phyloP scores from a whole-genome alignment of 2,797 vertebrate species.

The Columba guinea region DNA sequence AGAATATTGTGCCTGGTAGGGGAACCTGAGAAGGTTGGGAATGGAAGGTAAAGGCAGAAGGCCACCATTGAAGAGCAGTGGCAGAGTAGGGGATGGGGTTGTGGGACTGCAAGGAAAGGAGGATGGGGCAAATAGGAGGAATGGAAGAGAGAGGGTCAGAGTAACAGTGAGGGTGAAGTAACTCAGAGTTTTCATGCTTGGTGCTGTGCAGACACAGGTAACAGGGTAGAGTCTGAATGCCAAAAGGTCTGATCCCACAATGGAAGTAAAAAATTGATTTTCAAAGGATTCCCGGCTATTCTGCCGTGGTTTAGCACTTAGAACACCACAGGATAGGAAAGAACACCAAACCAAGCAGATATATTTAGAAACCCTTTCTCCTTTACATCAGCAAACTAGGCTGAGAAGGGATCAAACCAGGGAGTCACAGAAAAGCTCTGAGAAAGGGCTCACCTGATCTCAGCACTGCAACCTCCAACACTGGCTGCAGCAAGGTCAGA shows the following conservation, averaged over 20 bases:
- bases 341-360: not conserved
- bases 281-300: not conserved
- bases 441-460: not conserved
- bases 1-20: not conserved
- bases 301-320: conserved; percentile 4
- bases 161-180: not conserved
- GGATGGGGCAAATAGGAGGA: not conserved
- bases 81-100: not conserved
- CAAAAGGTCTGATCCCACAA: not conserved
- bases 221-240: not conserved
- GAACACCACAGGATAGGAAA: not conserved
- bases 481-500: not conserved
- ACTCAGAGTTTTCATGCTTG: not conserved
- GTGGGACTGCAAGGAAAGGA: not conserved
- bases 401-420: not conserved
- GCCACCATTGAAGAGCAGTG: not conserved
- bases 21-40: not conserved
- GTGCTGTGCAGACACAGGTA: not conserved
- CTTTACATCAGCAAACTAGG: not conserved
- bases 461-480: not conserved
- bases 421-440: not conserved
- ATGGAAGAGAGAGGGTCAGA: not conserved
- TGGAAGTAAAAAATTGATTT: not conserved
- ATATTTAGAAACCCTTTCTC: not conserved
- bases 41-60: not conserved